Percentiles rank a stretch among this genome's conserved stretches.
phyloP scores from a whole-genome alignment of 2,888 invertebrate species.

The Philopedon plagiatum region DNA sequence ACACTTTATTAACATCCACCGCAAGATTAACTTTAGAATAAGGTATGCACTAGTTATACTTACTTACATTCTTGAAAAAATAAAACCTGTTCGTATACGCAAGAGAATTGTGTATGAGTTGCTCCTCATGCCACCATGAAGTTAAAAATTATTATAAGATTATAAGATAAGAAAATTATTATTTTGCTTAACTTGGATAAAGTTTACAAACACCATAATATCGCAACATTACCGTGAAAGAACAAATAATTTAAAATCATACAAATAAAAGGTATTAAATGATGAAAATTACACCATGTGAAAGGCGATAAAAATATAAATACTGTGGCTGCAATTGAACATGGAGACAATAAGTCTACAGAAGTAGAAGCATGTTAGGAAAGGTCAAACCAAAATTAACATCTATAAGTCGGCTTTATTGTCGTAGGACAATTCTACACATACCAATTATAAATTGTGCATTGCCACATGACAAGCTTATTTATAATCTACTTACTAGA shows the following conservation, averaged over 20 bases:
- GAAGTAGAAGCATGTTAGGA: constrained; percentile 59
- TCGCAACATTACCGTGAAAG: not conserved
- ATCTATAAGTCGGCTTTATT: constrained; percentile 45
- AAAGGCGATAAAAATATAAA: not conserved
- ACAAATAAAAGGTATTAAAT: too few species aligned
- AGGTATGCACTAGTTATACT: constrained; percentile 32
- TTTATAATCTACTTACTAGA: constrained; percentile 40
- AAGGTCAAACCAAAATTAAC: constrained; percentile 63
- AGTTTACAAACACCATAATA: not conserved
- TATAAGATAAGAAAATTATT: constrained; percentile 46
- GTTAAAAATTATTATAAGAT: constrained; percentile 43
- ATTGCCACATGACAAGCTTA: constrained; percentile 36
- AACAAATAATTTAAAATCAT: not conserved
- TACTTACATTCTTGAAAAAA: constrained; percentile 37
- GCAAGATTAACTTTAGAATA: constrained; percentile 4
- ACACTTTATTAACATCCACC: not conserved
- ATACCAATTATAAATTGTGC: constrained; percentile 44
- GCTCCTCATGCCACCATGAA: constrained; percentile 45
- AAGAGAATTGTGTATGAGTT: constrained; percentile 38
- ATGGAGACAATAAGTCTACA: constrained; percentile 60
- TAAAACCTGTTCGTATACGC: constrained; percentile 42
- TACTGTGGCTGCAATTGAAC: not conserved
- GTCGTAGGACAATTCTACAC: constrained; percentile 42
- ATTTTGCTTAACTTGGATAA: constrained; percentile 33
- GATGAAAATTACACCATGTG: not conserved